A percentile compares a stretch with the other conserved stretches of the same genome.
Conservation (phyloP, 2,113 vertebrate species). For the Pelobates fuscus region DNA sequence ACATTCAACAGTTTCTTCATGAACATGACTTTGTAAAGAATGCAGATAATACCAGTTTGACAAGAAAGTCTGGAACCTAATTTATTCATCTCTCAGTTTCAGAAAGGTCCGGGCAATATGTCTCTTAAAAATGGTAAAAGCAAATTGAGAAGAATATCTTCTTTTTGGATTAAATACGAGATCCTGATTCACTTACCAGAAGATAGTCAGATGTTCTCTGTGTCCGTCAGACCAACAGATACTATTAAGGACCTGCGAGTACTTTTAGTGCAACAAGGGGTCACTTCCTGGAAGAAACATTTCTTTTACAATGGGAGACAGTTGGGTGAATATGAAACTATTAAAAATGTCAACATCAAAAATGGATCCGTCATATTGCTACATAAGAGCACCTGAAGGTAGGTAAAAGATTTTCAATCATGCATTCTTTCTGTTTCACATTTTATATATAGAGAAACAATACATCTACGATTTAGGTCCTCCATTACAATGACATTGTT, state of each 20-base stretch:
- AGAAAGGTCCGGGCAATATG: not conserved
- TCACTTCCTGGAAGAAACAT: conserved; percentile 73
- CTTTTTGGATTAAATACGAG: conserved; percentile 72
- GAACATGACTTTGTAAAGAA: conserved; percentile 10
- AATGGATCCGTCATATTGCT: conserved; percentile 74
- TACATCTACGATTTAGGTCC: no score
- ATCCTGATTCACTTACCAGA: conserved; percentile 74
- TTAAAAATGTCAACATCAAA: conserved; percentile 72
- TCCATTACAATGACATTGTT: no score
- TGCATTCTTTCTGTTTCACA: no score
- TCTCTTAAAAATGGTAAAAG: conserved; percentile 12
- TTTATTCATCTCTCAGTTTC: not conserved
- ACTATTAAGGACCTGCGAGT: conserved; percentile 74
- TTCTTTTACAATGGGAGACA: conserved; percentile 76
- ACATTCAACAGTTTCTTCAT: not conserved
- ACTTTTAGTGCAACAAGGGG: conserved; percentile 67
- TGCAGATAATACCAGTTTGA: conserved; percentile 29
- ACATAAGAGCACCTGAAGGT: conserved; percentile 58
- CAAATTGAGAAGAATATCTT: conserved; percentile 69
- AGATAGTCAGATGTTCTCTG: conserved; percentile 69
- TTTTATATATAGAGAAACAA: no score
- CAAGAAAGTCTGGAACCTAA: conserved; percentile 30
- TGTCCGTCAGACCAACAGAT: conserved; percentile 69
- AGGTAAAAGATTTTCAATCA: not conserved
- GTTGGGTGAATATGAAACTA: conserved; percentile 69